Evolutionary conservation across 2,888 invertebrate species (phyloP), one percentile per base, ranked within the genome.

Genomic region (Callimorpha dominula): DNA sequence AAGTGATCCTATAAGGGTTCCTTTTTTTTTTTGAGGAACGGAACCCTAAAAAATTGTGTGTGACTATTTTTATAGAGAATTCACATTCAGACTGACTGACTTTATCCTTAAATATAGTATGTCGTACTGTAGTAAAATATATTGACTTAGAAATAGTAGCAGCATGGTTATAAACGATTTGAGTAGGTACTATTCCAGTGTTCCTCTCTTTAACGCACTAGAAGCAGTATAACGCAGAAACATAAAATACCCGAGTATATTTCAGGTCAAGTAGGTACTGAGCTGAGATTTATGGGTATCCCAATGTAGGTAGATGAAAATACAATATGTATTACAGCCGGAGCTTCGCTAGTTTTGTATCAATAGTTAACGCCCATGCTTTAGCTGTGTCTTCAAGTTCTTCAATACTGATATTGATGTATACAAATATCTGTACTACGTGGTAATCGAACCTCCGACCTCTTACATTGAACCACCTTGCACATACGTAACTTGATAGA

Each of bases 261-360:
- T 78, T 68, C 74, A 72, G 76, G 68, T 65, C 71, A 74, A 80
- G 71, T 78, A 71, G 74, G 64, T 71, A 43, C 67, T 68, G 49
- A 50, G 81, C 70, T 50, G 68, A 74, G 82, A 82, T 81, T 80
- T 81, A 74, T 76, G 43, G 80, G 64, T 73, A 71, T 70, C 69
- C 64, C 43, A 67, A 73, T 40, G 20, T 71, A 49, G 31, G 64
- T 20, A 71, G 67, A 71, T n/a, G 60, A 65, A 67, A 76, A 79
- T 72, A 81, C 42, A 68, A 76, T 72, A 49, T 65, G 46, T 71
- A 15, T 66, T 68, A 63, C 49, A 46, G 31, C n/a, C 12, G 8
- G 50, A 42, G 52, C 20, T 49, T 66, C 17, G 17, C n/a, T 52
- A 50, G 40, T 42, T 66, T 52, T 66, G 50, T 52, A 50, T 66